Evolutionary conservation across 1,140 invertebrate genomes (phyloP).

Genomic region (Zaprionus ghesquierei): DNA sequence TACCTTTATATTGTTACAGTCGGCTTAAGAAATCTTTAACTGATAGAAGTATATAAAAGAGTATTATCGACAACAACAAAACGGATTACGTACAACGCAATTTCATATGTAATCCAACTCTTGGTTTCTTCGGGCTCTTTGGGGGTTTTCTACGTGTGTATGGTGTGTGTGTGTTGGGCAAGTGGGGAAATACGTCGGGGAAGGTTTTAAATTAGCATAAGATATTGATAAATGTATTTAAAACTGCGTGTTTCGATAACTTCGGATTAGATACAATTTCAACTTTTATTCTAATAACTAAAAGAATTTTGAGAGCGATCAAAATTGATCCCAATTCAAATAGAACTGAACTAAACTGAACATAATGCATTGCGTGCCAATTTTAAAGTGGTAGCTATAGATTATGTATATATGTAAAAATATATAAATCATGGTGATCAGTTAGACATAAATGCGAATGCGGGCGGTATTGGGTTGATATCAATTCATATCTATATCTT

Average conservation of each 20-base stretch:
- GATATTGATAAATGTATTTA: not conserved
- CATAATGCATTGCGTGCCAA: conserved; percentile 5
- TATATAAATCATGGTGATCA: conserved; percentile 17
- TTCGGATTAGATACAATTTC: conserved; percentile 30
- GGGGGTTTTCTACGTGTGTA: not conserved
- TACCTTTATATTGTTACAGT: conserved; percentile 44
- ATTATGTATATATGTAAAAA: not conserved
- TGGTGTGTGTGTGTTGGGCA: not conserved
- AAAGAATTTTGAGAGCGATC: not conserved
- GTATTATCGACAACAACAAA: conserved; percentile 33
- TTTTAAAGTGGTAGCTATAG: conserved; percentile 3
- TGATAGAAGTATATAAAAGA: conserved; percentile 21
- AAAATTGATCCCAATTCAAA: conserved; percentile 4
- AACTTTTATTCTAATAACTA: conserved; percentile 16
- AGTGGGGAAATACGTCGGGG: not conserved
- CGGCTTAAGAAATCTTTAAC: conserved; percentile 33
- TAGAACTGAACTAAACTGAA: not conserved
- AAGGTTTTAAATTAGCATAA: not conserved
- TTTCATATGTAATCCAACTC: conserved; percentile 21
- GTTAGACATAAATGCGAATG: conserved; percentile 72
- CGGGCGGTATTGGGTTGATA: conserved; percentile 63
- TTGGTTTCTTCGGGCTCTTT: not conserved
- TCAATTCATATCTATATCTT: conserved; percentile 93
- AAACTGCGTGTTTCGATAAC: conserved; percentile 5
- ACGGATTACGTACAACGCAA: conserved; percentile 17